Evolutionary conservation across 2,113 vertebrate species (phyloP).

Genomic region (Eulacestoma nigropectus): DNA sequence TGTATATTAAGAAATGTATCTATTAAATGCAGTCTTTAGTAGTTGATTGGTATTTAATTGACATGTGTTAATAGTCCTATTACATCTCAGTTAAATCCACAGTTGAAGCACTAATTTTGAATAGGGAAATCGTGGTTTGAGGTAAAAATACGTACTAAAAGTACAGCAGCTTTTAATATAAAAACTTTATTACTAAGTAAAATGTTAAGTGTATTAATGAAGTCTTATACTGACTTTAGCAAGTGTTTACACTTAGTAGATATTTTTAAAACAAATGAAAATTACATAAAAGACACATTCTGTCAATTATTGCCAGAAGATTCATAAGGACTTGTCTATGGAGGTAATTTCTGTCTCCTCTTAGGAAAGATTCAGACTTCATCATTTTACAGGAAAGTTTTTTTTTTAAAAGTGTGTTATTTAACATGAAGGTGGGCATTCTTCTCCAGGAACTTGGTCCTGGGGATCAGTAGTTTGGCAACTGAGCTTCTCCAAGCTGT

Average conservation of each 20-base stretch:
- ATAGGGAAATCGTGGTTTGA: neutral
- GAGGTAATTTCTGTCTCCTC: neutral
- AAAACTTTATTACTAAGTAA: neutral
- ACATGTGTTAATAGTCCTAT: slow-evolving; percentile 41
- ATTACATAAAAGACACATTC: neutral
- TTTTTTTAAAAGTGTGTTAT: neutral
- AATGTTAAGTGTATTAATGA: neutral
- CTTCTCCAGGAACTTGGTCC: neutral
- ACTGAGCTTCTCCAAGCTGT: neutral
- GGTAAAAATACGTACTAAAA: neutral
- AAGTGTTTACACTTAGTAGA: neutral
- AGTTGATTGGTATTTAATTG: slow-evolving; percentile 11
- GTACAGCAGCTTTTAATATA: neutral
- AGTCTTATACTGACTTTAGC: neutral
- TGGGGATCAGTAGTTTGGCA: neutral
- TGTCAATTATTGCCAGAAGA: neutral
- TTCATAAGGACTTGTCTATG: neutral
- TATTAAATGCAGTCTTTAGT: slow-evolving; percentile 1
- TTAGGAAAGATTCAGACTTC: neutral
- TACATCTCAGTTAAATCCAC: neutral
- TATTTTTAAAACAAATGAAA: neutral
- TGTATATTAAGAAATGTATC: neutral
- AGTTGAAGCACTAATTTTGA: slow-evolving; percentile 32
- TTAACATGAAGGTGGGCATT: neutral
- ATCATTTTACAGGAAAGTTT: neutral